Evolutionary conservation across 2,888 invertebrate species (phyloP).

Genomic region (Celastrina argiolus): DNA sequence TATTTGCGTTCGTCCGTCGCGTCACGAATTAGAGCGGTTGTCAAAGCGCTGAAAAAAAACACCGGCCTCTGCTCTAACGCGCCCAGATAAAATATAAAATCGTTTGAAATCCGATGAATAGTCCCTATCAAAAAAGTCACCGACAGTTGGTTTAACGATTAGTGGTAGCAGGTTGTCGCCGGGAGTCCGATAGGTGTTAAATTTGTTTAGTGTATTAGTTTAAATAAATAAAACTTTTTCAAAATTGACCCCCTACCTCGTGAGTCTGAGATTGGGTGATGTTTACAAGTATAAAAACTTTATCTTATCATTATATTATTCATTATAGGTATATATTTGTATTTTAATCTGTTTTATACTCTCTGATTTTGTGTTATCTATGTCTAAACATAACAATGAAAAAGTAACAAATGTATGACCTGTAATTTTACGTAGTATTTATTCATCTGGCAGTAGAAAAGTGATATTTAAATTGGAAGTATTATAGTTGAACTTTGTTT

Average conservation of each 20-base stretch:
- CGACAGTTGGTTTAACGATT: conserved; percentile 65
- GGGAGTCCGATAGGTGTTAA: conserved; percentile 55
- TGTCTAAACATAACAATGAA: no score
- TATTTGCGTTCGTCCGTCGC: conserved; percentile 72
- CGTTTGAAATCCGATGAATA: conserved; percentile 27
- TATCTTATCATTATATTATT: background rate
- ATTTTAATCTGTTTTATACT: no score
- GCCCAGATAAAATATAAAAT: conserved; percentile 33
- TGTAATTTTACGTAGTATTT: no score
- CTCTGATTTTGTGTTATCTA: no score
- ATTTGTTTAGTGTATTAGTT: conserved; percentile 47
- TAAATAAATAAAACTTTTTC: conserved; percentile 39
- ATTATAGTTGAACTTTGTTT: no score
- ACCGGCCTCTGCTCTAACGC: conserved; percentile 30
- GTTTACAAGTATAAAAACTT: background rate
- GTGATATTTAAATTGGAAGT: no score
- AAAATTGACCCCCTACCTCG: conserved; percentile 43
- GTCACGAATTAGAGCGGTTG: conserved; percentile 66
- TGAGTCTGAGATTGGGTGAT: background rate
- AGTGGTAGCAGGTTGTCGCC: conserved; percentile 54
- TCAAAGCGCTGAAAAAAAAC: conserved; percentile 51
- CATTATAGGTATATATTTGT: no score
- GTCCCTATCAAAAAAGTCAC: conserved; percentile 45
- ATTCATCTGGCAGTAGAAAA: no score
- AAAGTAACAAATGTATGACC: no score